Evolutionary conservation across 2,113 vertebrate genomes (phyloP), one percentile per base, ranked within the genome.

Genomic region (Hystrix cristata): DNA sequence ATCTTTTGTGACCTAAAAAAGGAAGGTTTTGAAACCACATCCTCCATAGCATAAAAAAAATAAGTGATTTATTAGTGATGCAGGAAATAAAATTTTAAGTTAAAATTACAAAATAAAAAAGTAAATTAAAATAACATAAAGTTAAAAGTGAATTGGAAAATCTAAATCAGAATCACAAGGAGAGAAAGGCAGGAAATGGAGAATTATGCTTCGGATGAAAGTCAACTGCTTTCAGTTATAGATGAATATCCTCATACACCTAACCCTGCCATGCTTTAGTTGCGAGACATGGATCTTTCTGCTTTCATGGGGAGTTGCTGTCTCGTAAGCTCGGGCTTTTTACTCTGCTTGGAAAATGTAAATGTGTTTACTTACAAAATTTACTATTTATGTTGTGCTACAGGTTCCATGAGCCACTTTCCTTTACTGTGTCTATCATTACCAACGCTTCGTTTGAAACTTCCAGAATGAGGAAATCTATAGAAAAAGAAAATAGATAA

Each of bases 321-420:
- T n/a, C 98, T 99, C 97, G 98, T 99, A 97, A 99, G 98, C 31
- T 99, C 99, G 76, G 98, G 99, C 62, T 99, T 99, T 98, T 99
- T 99, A 90, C 98, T 99, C 46, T 99, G 99, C 98, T 98, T 99
- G 98, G 99, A 99, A 96, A 99, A 99, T 96, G 97, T 99, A 96
- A 99, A 99, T 96, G 98, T 99, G 92, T 99, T 99, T 98, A 99
- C 99, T 97, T 98, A 98, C 98, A 99, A 99, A 98, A 99, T 99
- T 99, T 99, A 99, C 98, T 99, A 99, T 98, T 98, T 99, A 95
- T 99, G 99, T 94, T 99, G 99, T 95, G 99, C 99, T 96, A 99
- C 99, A 94, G 99, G 99, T 97, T 99, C 99, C 91, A 98, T 99
- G 98, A 99, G 98, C 98, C 95, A 97, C 96, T 64, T 94, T 95